Evolutionary conservation across 1,140 invertebrate genomes (phyloP).

Genomic region (Drosophila bipectinata): DNA sequence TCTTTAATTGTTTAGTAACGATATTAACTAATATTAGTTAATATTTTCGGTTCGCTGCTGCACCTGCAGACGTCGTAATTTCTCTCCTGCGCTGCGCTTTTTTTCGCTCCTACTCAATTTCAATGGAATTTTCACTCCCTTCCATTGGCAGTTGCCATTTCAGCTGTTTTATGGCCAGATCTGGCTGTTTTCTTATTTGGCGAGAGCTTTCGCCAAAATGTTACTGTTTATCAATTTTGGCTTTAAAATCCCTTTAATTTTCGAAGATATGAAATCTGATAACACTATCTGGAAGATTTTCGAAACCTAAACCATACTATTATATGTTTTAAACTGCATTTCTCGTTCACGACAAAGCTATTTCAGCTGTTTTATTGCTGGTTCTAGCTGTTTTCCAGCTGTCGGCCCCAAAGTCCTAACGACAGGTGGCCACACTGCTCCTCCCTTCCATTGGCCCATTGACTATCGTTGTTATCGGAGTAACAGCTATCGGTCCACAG

Average conservation of each 20-base stretch:
- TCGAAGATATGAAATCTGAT: not conserved
- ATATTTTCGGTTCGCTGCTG: slow-evolving; percentile 54
- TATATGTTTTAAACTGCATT: not conserved
- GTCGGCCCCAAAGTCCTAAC: no score
- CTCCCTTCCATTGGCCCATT: no score
- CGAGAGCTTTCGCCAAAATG: no score
- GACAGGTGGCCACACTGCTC: no score
- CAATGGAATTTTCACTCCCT: slow-evolving; percentile 59
- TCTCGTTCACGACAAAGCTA: not conserved
- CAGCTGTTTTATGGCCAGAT: not conserved
- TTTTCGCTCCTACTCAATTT: slow-evolving; percentile 52
- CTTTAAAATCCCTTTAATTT: no score
- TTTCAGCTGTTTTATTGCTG: not conserved
- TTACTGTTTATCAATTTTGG: no score
- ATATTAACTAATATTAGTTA: no score
- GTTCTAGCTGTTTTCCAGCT: no score
- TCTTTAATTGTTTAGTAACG: no score
- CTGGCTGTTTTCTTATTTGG: not conserved
- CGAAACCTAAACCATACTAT: not conserved
- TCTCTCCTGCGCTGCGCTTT: slow-evolving; percentile 68
- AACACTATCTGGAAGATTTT: not conserved
- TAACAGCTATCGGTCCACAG: no score
- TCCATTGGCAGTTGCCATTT: not conserved
- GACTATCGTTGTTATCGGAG: no score
- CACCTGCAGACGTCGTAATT: slow-evolving; percentile 72